Evolutionary conservation across 2,797 vertebrate species (phyloP), one percentile per base, ranked within the genome.

Genomic region (Cynopterus sphinx): DNA sequence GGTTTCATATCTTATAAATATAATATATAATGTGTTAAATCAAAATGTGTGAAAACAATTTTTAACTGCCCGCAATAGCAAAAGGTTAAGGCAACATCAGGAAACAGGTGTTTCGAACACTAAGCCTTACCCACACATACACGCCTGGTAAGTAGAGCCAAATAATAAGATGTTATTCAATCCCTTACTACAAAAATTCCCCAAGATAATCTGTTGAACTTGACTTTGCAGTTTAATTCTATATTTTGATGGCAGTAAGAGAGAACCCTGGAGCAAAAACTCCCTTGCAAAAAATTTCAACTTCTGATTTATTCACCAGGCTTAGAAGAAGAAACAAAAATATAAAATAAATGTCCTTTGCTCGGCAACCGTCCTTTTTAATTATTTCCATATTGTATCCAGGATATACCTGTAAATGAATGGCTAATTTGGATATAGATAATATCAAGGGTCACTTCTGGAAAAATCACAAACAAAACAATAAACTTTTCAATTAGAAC

Each of bases 401-500:
- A 94, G 71, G 67, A 33, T 93, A 94, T 11, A 61, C 55, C 91
- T 93, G 71, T 55, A 33, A 61, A 88, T 65, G 85, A 82, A 82
- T 90, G 70, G 95, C 90, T 94, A 93, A 78, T 39, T 31, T 79
- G 36, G 77, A 95, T 93, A 95, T 31, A 96, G 77, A 96, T 97
- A 96, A 95, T 73, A 92, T 57, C 28, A 90, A 70, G 87, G 41
- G 9, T 90, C 81, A 91, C 55, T 94, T 95, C 83, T 83, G 43
- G 79, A 94, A 96, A 43, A 91, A 91, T 87, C 65, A 97, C 94
- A 93, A 77, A 70, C 55, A 51, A 96, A 67, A 97, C 93, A 85
- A 43, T 51, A 49, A 94, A 88, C 77, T 90, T 71, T 68, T 86
- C 87, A 82, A 41, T 85, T 75, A 77, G 43, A 49, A 95, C 78